Evolutionary conservation across 2,113 vertebrate genomes (phyloP).

Genomic region (Thomomys bottae): DNA sequence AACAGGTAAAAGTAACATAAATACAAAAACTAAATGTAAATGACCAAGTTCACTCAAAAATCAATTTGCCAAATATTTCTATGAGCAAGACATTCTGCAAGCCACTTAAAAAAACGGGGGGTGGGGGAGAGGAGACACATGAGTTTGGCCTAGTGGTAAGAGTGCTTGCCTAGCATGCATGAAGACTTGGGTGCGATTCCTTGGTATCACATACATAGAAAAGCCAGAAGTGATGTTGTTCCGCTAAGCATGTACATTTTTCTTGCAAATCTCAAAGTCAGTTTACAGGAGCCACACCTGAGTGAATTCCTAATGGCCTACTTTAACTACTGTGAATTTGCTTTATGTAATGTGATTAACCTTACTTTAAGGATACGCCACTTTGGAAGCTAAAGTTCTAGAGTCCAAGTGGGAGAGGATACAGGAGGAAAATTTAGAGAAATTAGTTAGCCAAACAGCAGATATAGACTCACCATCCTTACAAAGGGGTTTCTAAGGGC

Average conservation of each 20-base stretch:
- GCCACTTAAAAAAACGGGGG: neutral
- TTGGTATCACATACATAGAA: too few species aligned
- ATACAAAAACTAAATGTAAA: constrained; percentile 26
- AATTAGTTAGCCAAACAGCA: neutral
- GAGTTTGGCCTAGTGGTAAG: too few species aligned
- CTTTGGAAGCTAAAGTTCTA: constrained; percentile 3
- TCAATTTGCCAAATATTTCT: constrained; percentile 1
- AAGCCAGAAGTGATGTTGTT: too few species aligned
- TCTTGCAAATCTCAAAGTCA: constrained; percentile 69
- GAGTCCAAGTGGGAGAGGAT: neutral
- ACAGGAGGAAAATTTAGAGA: neutral
- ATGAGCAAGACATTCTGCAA: neutral
- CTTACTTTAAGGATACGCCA: constrained; percentile 32
- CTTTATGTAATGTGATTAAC: constrained; percentile 76
- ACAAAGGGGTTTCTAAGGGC: neutral
- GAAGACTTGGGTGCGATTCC: too few species aligned
- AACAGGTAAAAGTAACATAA: too few species aligned
- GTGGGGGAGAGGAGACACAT: too few species aligned
- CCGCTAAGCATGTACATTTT: constrained; percentile 43
- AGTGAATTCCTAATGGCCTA: constrained; percentile 76
- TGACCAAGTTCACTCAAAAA: constrained; percentile 22
- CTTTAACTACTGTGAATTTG: constrained; percentile 79
- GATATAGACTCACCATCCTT: neutral
- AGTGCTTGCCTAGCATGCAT: too few species aligned
- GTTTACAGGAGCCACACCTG: constrained; percentile 70